These are phyloP conservation scores for Watsonalla cultraria DNA, from an alignment of 2,888 invertebrate genomes.

Conservation along the genomic window DNA sequence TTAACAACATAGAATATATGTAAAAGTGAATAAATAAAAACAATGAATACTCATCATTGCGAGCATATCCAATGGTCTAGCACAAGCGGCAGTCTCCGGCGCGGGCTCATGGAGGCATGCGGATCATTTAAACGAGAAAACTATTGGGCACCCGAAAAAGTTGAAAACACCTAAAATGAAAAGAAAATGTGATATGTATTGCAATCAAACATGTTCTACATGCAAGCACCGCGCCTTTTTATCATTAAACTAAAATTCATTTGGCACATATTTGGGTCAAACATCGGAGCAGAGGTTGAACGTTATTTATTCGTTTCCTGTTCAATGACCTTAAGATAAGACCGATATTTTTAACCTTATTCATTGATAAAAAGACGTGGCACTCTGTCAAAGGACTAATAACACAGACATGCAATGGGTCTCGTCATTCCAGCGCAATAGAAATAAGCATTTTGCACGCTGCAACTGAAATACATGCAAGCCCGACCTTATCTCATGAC, in stretches of 20 bases:
- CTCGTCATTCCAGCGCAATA: slow-evolving; percentile 53
- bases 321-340: not conserved
- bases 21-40: slow-evolving; percentile 61
- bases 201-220: slow-evolving; percentile 29
- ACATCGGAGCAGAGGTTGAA: not conserved
- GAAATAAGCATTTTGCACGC: slow-evolving; percentile 37
- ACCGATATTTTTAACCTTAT: not conserved
- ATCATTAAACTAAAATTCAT: not conserved
- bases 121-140: slow-evolving; percentile 77
- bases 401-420: slow-evolving; percentile 62
- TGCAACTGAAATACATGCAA: slow-evolving; percentile 39
- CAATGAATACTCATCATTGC: slow-evolving; percentile 77
- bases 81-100: slow-evolving; percentile 64
- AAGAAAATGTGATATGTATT: slow-evolving; percentile 74
- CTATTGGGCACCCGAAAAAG: slow-evolving; percentile 79
- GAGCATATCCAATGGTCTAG: slow-evolving; percentile 70
- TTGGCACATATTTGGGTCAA: not conserved
- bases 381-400: slow-evolving; percentile 35
- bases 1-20: slow-evolving; percentile 34
- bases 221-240: slow-evolving; percentile 43
- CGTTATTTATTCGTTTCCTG: not conserved
- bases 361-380: slow-evolving; percentile 33
- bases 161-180: slow-evolving; percentile 79
- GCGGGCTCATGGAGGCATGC: slow-evolving; percentile 45
- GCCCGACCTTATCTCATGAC: slow-evolving; percentile 8